Base-by-base conservation (phyloP, 2,113 vertebrate genomes). In the Atlantisia rogersi region DNA sequence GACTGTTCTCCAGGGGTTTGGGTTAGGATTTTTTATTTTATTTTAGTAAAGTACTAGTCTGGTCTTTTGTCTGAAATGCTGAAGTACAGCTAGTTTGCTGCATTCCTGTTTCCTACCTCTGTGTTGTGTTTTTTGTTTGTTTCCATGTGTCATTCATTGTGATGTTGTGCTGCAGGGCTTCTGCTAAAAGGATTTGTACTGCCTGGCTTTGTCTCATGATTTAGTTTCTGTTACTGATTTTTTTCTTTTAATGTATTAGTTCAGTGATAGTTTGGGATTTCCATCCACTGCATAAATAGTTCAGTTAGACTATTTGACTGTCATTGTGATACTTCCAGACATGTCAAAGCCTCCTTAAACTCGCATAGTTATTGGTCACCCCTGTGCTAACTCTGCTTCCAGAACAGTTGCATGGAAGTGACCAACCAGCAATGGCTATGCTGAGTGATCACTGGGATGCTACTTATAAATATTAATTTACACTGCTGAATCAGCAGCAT, bases 251-350 rank as follows among this genome's bases (percentile, higher is more conserved):
- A 3, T 48, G 42, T 21, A 52, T 73, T 42, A 55, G 16, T 56
- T 56, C 17, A 44, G 14, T 63, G 16, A 40, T 65, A 58, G 18
- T 84, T 89, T 50, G 31, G 24, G 35, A n/a, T 82, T 82, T 68
- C 65, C 31, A 75, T 39, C 24, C 29, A 11, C 26, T 82, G 7
- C 0, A 0, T 69, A 40, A 60, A 29, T 60, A 39, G 11, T 64
- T 86, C 40, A 67, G 24, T 5, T 24, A 7, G n/a, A 42, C 20
- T 15, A 11, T 53, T 40, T 59, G 44, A 37, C 42, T 42, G 22
- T 56, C 22, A 11, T 4, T 32, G 32, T 59, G 48, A 48, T 48
- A 16, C 40, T 86, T 88, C 71, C 28, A 80, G 50, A 17, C 5
- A 2, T 42, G 40, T 39, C 39, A 69, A 37, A 78, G 9, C n/a